phyloP scores from a whole-genome alignment of 2,888 invertebrate genomes.

The Philonicus albiceps region DNA sequence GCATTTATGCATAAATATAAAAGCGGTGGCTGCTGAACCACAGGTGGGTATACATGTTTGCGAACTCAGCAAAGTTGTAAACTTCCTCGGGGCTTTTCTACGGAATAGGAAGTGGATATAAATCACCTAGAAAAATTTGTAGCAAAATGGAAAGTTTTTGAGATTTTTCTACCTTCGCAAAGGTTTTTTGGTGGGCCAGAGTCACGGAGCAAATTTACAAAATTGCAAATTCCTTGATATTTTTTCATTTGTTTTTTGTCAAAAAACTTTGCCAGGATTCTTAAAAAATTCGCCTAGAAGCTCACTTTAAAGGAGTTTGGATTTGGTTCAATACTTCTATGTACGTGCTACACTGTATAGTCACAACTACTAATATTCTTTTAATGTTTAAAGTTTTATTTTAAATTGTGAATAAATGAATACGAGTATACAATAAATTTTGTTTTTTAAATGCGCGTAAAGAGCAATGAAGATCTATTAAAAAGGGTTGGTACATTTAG shows the following conservation, averaged over 20 bases:
- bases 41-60: slow-evolving; percentile 4
- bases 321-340: background rate
- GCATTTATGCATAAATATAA: slow-evolving; percentile 7
- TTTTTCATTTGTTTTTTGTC: slow-evolving; percentile 2
- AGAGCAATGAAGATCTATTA: too few relatives aligned
- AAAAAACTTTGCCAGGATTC: background rate
- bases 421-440: too few relatives aligned
- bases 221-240: slow-evolving; percentile 24
- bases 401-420: background rate
- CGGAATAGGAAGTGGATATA: slow-evolving; percentile 40
- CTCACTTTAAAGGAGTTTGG: background rate
- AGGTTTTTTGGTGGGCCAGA: background rate
- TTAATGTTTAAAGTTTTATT: background rate
- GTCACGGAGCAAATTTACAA: slow-evolving; percentile 4
- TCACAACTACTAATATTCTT: background rate
- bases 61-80: slow-evolving; percentile 7
- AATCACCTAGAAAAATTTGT: slow-evolving; percentile 45
- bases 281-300: slow-evolving; percentile 2
- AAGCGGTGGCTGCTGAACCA: background rate
- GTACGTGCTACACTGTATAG: background rate
- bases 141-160: slow-evolving; percentile 42
- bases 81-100: slow-evolving; percentile 11
- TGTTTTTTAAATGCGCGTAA: too few relatives aligned
- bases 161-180: slow-evolving; percentile 17
- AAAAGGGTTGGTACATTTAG: too few relatives aligned